Evolutionary conservation across 2,113 vertebrate species (phyloP).

Genomic region (Alectura lathami): DNA sequence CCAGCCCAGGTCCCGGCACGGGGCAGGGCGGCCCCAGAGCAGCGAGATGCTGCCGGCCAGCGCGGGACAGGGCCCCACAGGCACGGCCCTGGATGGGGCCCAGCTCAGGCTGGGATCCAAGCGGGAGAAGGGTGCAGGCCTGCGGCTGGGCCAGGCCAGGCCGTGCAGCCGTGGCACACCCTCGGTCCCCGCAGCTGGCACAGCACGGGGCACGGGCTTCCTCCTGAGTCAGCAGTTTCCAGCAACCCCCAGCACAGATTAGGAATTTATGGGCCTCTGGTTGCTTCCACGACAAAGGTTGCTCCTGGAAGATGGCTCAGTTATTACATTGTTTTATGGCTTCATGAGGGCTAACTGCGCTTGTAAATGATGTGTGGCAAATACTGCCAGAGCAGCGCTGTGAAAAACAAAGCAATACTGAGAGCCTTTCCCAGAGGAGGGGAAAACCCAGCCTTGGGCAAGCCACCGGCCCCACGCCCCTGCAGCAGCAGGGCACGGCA

Average conservation of each 20-base stretch:
- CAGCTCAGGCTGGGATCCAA: too few relatives aligned
- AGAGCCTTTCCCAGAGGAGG: not conserved
- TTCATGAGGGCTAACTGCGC: not conserved
- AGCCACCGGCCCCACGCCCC: rapidly evolving
- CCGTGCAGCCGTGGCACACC: not conserved
- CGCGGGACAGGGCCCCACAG: rapidly evolving
- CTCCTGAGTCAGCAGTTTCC: not conserved
- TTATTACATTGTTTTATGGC: not conserved
- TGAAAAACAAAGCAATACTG: rapidly evolving
- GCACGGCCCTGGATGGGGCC: not conserved
- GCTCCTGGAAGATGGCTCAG: not conserved
- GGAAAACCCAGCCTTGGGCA: not conserved
- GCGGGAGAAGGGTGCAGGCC: not conserved
- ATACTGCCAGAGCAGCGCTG: rapidly evolving
- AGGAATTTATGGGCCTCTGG: not conserved
- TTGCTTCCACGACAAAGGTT: rapidly evolving
- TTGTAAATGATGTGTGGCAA: rapidly evolving
- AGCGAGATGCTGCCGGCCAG: not conserved
- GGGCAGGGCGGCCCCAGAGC: not conserved
- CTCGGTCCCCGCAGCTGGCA: not conserved
- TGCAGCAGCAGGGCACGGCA: too few relatives aligned
- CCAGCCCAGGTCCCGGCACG: not conserved
- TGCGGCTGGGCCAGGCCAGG: not conserved
- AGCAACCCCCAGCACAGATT: not conserved
- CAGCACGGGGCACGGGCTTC: not conserved